These are phyloP conservation scores for Perognathus longimembris DNA, from an alignment of 2,113 vertebrate species.

Conservation along the genomic window DNA sequence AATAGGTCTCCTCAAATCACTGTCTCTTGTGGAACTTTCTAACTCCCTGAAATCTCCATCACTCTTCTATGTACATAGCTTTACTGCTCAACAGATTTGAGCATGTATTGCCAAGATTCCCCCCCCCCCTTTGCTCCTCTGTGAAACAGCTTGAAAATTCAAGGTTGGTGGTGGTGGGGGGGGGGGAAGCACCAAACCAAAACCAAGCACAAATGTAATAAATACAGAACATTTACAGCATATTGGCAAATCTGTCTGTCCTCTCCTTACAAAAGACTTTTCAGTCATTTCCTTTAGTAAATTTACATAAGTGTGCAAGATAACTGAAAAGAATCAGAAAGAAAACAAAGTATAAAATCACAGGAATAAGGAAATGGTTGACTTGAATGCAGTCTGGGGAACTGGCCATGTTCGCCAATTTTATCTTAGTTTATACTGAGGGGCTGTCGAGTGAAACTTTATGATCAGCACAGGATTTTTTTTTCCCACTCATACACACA, in stretches of 20 bases:
- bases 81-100: not conserved
- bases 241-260: not conserved
- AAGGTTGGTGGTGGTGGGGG: not conserved
- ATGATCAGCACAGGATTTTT: not conserved
- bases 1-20: not conserved
- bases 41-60: not conserved
- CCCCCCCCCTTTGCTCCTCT: not conserved
- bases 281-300: not conserved
- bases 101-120: not conserved
- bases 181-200: not conserved
- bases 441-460: not conserved
- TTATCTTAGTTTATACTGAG: not conserved
- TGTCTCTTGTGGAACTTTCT: not conserved
- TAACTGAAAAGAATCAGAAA: not conserved
- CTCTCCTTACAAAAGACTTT: not conserved
- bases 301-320: not conserved
- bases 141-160: not conserved
- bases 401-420: not conserved
- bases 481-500: not conserved
- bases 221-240: not conserved
- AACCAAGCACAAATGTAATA: not conserved
- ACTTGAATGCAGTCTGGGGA: no score
- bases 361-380: fast-evolving
- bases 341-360: not conserved
- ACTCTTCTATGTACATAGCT: not conserved